Conservation (phyloP, 2,113 vertebrate species). For the Chloroceryle aenea region DNA sequence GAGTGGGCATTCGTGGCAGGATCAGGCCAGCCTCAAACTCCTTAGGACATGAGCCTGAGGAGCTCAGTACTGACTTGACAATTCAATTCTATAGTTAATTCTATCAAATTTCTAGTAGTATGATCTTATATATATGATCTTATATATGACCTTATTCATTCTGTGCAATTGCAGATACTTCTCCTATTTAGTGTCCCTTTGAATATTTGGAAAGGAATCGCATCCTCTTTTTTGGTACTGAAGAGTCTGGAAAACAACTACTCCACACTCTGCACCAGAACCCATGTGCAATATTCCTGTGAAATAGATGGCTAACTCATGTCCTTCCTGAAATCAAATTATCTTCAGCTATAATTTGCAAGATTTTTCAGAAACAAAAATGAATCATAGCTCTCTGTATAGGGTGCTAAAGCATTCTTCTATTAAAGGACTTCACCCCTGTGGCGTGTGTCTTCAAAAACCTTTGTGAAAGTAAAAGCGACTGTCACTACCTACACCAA, state of each 20-base stretch:
- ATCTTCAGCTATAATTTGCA: neutral
- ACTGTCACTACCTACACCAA: neutral
- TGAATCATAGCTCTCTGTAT: neutral
- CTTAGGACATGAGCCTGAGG: neutral
- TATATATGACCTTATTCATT: neutral
- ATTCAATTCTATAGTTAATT: neutral
- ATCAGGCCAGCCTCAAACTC: neutral
- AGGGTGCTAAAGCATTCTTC: neutral
- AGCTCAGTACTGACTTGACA: neutral
- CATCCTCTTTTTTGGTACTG: neutral
- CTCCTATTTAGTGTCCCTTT: neutral
- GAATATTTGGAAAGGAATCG: neutral
- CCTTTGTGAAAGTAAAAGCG: neutral
- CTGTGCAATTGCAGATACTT: neutral
- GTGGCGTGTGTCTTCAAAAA: neutral
- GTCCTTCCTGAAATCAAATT: neutral
- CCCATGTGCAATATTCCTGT: neutral
- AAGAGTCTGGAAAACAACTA: neutral
- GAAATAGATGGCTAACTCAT: neutral
- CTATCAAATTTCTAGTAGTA: neutral
- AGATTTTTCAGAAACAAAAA: neutral
- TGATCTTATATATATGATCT: too few relatives aligned
- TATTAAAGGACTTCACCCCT: neutral
- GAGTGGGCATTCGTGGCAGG: rapidly evolving
- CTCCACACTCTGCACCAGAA: neutral